phyloP scores from a whole-genome alignment of 2,888 invertebrate genomes.

The Harpalus rubripes region DNA sequence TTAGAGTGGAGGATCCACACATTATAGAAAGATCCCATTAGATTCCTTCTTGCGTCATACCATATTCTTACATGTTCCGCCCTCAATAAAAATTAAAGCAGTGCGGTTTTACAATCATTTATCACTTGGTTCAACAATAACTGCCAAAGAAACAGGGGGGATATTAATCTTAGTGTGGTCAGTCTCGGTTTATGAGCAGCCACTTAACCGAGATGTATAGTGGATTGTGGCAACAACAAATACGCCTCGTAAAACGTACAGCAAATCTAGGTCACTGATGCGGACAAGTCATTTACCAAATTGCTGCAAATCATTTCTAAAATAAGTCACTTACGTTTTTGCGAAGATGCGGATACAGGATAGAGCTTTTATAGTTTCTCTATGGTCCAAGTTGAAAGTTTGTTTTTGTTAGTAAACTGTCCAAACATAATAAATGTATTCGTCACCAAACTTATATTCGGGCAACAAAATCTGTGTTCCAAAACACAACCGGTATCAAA shows the following conservation, averaged over 20 bases:
- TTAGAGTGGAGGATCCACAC: too few species aligned
- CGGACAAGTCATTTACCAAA: slow-evolving; percentile 47
- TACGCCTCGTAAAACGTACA: slow-evolving; percentile 43
- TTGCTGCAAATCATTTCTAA: slow-evolving; percentile 44
- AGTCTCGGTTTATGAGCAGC: slow-evolving; percentile 44
- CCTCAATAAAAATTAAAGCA: slow-evolving; percentile 19
- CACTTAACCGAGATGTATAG: slow-evolving; percentile 41
- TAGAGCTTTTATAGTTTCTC: not conserved
- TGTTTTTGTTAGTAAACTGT: not conserved
- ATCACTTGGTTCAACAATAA: slow-evolving; percentile 28
- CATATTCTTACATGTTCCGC: not conserved
- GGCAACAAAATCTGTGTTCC: not conserved
- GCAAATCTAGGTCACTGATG: slow-evolving; percentile 38
- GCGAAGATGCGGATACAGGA: not conserved
- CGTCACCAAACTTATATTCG: not conserved
- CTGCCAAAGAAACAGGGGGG: slow-evolving; percentile 28
- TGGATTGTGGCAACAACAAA: slow-evolving; percentile 50
- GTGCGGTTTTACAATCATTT: slow-evolving; percentile 5
- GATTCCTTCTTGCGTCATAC: not conserved
- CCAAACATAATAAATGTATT: not conserved
- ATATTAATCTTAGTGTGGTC: slow-evolving; percentile 36
- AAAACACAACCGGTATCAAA: not conserved
- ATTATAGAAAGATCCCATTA: too few species aligned
- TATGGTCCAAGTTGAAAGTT: not conserved
- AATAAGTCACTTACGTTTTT: slow-evolving; percentile 3